Conservation (phyloP, 2,113 vertebrate species). For the Ceyx cyanopectus region DNA sequence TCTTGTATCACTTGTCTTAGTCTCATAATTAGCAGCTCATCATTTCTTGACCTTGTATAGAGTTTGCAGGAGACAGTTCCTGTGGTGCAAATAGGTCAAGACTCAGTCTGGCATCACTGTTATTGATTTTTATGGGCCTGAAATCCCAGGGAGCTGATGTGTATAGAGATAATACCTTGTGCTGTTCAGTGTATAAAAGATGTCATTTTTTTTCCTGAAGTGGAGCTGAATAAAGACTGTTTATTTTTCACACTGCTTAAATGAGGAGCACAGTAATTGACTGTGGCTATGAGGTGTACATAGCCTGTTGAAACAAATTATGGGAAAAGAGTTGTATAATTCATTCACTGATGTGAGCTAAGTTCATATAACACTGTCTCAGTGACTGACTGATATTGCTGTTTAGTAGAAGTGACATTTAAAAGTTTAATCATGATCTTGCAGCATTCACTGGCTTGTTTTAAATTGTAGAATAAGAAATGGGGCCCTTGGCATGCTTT, state of each 20-base stretch:
- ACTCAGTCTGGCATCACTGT: neutral
- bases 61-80: neutral
- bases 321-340: slow-evolving; percentile 15
- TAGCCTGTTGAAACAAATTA: slow-evolving; percentile 49
- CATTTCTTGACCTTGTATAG: neutral
- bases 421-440: slow-evolving; percentile 65
- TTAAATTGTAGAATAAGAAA: slow-evolving; percentile 44
- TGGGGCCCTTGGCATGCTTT: slow-evolving; percentile 25
- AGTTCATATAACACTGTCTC: slow-evolving; percentile 60
- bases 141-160: neutral
- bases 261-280: slow-evolving; percentile 37
- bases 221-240: slow-evolving; percentile 18
- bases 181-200: neutral
- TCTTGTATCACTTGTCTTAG: neutral
- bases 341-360: slow-evolving; percentile 45
- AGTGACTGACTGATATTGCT: slow-evolving; percentile 53
- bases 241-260: slow-evolving; percentile 45
- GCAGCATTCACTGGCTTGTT: neutral
- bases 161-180: neutral
- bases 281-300: slow-evolving; percentile 21
- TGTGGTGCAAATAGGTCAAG: neutral
- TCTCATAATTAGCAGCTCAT: neutral
- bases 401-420: slow-evolving; percentile 59
- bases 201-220: neutral
- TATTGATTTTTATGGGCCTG: slow-evolving; percentile 11